Base-by-base conservation (phyloP, 2,888 invertebrate species). In the Trissonchulus latispiculum region DNA sequence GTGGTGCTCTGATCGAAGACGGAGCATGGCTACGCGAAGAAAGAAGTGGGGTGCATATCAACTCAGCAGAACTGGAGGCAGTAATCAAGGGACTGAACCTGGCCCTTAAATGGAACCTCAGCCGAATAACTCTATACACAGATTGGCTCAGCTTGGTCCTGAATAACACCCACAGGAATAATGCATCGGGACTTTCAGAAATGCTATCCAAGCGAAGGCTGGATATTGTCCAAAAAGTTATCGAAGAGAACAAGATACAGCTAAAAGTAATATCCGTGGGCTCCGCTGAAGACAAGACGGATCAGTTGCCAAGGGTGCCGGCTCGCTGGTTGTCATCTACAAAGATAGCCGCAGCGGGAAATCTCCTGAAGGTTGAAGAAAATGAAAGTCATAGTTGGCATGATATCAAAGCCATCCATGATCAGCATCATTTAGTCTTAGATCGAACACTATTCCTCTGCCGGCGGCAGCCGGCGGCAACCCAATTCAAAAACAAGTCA, bases 51-150 rank as follows among this genome's bases (percentile, higher is more conserved):
- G 8, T 8, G 8, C 66, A 64, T n/a, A 64, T 64, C 29, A 64
- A 64, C 33, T 18, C n/a, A 29, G 66, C 66, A 8, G 66, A 64
- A 64, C 33, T 64, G 66, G 66, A 64, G 66, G 8, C 66, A 35
- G n/a, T 64, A 18, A n/a, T n/a, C n/a, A n/a, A n/a, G n/a, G n/a
- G n/a, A n/a, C n/a, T n/a, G n/a, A n/a, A n/a, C n/a, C n/a, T n/a
- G n/a, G n/a, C n/a, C n/a, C n/a, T n/a, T n/a, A n/a, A n/a, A n/a
- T n/a, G n/a, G n/a, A n/a, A n/a, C n/a, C n/a, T n/a, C n/a, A n/a
- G n/a, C n/a, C n/a, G n/a, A n/a, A n/a, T n/a, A n/a, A n/a, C n/a
- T n/a, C n/a, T n/a, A n/a, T n/a, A n/a, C n/a, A n/a, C n/a, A n/a
- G n/a, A n/a, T n/a, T n/a, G n/a, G n/a, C n/a, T n/a, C n/a, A n/a